A percentile compares a stretch with the other conserved stretches of the same genome.
Conservation (phyloP, 2,113 vertebrate genomes). For the Chlorocebus sabaeus region DNA sequence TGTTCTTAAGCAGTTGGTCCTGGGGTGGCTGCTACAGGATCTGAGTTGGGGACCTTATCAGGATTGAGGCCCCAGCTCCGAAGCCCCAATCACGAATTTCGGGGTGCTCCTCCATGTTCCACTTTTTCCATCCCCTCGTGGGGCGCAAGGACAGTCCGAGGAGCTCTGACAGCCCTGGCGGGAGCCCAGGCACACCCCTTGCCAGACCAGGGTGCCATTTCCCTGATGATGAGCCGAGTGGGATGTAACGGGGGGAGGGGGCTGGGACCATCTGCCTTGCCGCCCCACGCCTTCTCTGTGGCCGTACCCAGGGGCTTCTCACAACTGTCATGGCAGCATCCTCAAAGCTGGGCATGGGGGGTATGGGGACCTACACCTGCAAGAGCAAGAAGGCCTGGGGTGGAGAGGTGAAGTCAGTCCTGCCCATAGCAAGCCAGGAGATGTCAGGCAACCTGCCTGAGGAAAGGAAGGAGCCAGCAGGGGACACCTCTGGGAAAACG, state of each 20-base stretch:
- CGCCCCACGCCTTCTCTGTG: not conserved
- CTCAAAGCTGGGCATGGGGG: not conserved
- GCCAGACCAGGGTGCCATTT: not conserved
- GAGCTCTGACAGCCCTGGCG: not conserved
- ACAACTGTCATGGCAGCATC: rapidly evolving
- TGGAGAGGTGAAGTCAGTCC: not conserved
- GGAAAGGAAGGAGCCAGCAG: not conserved
- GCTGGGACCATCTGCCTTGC: rapidly evolving
- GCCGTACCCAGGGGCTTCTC: not conserved
- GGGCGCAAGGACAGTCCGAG: not conserved
- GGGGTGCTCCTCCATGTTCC: constrained; percentile 30
- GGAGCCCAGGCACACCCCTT: rapidly evolving
- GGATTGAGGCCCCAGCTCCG: constrained; percentile 32
- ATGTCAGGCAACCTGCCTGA: not conserved
- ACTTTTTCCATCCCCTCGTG: constrained; percentile 50
- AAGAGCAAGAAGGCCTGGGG: not conserved
- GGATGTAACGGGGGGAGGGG: not conserved
- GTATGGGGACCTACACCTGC: rapidly evolving
- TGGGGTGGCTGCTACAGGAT: not conserved
- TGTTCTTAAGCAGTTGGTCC: constrained; percentile 61
- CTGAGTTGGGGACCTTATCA: not conserved
- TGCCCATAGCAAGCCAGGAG: not conserved
- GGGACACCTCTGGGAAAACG: not conserved
- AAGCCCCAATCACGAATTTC: not conserved
- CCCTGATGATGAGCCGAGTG: rapidly evolving